Evolutionary conservation across 2,113 vertebrate genomes (phyloP).

Genomic region (Myiagra hebetior): DNA sequence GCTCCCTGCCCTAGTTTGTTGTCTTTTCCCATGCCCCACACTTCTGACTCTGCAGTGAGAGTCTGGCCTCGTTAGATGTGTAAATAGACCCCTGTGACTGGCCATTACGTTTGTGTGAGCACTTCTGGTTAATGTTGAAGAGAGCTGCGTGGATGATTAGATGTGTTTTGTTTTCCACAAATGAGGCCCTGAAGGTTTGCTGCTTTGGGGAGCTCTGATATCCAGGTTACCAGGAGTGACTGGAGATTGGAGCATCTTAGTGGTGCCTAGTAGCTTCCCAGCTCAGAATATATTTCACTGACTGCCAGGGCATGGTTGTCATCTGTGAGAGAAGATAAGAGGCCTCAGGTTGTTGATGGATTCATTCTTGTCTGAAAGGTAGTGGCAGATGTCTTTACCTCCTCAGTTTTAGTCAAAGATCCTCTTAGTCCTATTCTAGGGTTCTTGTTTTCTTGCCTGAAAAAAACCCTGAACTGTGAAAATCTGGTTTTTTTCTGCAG

Average conservation of each 20-base stretch:
- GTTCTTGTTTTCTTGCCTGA: neutral
- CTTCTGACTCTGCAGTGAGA: neutral
- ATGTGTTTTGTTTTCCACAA: neutral
- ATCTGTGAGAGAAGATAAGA: neutral
- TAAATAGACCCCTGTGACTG: neutral
- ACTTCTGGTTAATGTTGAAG: neutral
- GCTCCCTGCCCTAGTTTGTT: neutral
- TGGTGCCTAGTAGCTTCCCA: neutral
- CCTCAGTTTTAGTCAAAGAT: neutral
- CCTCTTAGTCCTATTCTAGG: constrained; percentile 1
- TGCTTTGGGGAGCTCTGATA: neutral
- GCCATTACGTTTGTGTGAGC: neutral
- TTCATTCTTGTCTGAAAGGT: neutral
- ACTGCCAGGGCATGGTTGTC: neutral
- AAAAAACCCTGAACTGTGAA: neutral
- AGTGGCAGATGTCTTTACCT: neutral
- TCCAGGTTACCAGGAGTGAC: neutral
- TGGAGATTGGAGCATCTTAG: neutral
- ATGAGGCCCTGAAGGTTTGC: neutral
- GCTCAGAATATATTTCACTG: neutral
- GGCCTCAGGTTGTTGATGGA: neutral
- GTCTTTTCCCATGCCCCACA: neutral
- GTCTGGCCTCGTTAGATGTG: neutral
- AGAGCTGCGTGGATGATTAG: neutral
- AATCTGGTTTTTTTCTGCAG: neutral